Evolutionary conservation across 2,888 invertebrate species (phyloP).

Genomic region (Pristionchus maxplancki): DNA sequence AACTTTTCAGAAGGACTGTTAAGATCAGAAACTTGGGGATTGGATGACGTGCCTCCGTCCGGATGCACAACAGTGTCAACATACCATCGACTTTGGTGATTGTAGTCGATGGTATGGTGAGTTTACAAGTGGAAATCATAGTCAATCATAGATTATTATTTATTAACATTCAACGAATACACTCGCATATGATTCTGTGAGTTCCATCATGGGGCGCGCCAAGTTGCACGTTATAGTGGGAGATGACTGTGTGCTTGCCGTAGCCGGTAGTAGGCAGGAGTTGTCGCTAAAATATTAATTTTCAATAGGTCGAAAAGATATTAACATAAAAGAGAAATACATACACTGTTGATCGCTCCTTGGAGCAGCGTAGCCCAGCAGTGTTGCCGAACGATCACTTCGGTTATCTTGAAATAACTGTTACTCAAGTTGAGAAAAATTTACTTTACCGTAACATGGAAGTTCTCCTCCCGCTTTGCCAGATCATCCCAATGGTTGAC

Average conservation of each 20-base stretch:
- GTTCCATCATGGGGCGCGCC: background rate
- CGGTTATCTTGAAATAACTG: background rate
- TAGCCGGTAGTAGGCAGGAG: background rate
- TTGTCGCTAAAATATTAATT: background rate
- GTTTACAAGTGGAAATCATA: no score
- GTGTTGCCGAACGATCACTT: background rate
- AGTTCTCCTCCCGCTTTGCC: background rate
- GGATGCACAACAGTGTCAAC: no score
- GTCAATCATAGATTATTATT: no score
- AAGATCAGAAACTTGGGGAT: no score
- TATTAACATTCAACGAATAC: background rate
- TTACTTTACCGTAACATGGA: background rate
- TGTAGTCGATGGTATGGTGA: no score
- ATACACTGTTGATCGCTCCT: background rate
- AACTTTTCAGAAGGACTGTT: no score
- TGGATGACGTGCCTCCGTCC: no score
- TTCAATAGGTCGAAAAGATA: background rate
- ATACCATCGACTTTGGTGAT: no score
- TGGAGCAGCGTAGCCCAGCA: background rate
- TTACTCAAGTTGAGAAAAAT: background rate
- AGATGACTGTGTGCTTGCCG: background rate
- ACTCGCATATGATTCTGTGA: background rate
- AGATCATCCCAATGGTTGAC: background rate
- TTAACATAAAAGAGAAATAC: background rate
- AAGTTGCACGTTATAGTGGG: background rate